phyloP scores from a whole-genome alignment of 2,888 invertebrate genomes.

The Tyria jacobaeae region DNA sequence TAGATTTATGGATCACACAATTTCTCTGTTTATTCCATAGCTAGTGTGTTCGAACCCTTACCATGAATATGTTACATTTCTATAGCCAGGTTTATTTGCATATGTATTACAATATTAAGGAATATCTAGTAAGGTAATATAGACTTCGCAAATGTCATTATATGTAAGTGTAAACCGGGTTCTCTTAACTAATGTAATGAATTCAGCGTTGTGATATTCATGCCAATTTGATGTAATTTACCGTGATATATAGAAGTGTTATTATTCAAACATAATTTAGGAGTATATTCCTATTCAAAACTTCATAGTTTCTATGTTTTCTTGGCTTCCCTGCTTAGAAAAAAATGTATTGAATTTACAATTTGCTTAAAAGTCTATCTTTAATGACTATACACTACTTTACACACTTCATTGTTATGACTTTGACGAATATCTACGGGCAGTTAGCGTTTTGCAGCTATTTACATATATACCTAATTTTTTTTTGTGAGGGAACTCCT shows the following conservation, averaged over 20 bases:
- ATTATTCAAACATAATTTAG: slow-evolving; percentile 23
- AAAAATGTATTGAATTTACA: too few species aligned
- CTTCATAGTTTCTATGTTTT: not conserved
- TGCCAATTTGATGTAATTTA: slow-evolving; percentile 37
- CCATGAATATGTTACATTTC: slow-evolving; percentile 8
- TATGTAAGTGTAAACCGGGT: slow-evolving; percentile 39
- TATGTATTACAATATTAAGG: slow-evolving; percentile 38
- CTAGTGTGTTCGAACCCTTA: slow-evolving; percentile 8
- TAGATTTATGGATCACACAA: not conserved
- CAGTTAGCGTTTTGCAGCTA: too few species aligned
- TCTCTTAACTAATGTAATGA: slow-evolving; percentile 44
- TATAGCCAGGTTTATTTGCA: slow-evolving; percentile 26
- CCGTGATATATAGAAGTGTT: slow-evolving; percentile 16
- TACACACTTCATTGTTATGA: too few species aligned
- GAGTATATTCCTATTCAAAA: not conserved
- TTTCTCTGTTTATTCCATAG: not conserved
- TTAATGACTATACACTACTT: not conserved
- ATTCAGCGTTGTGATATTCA: slow-evolving; percentile 35
- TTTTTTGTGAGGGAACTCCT: too few species aligned
- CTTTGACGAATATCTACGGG: too few species aligned
- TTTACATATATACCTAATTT: too few species aligned
- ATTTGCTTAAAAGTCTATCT: not conserved
- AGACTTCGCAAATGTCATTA: slow-evolving; percentile 37
- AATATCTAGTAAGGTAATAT: slow-evolving; percentile 27
- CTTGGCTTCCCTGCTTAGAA: not conserved